Evolutionary conservation across 2,888 invertebrate species (phyloP).

Genomic region (Cephus pulcher): DNA sequence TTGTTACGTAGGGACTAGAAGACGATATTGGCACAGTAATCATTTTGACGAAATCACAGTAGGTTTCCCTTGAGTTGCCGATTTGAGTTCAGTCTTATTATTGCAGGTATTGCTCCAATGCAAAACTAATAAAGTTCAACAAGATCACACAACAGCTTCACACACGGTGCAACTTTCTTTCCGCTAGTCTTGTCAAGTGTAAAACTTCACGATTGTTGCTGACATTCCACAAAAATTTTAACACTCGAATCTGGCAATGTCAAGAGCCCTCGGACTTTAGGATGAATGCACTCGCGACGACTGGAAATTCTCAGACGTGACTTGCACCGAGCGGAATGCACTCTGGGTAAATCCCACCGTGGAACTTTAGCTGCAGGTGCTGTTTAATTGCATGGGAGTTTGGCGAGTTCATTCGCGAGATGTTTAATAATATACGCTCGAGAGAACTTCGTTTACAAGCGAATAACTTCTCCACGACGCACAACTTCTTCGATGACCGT

Average conservation of each 20-base stretch:
- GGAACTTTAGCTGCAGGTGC: neutral
- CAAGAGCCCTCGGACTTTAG: neutral
- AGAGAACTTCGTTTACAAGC: neutral
- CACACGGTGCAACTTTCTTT: neutral
- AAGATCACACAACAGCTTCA: neutral
- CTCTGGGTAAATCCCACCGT: neutral
- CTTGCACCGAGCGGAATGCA: neutral
- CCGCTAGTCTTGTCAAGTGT: neutral
- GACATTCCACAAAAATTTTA: neutral
- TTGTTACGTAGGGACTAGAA: slow-evolving; percentile 58
- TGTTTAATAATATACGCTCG: neutral
- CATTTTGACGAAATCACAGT: slow-evolving; percentile 39
- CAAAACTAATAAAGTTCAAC: neutral
- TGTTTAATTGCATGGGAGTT: neutral
- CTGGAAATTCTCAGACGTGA: neutral
- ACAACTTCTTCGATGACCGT: neutral
- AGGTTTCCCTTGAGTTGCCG: neutral
- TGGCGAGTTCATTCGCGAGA: neutral
- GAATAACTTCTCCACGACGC: neutral
- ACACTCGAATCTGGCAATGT: neutral
- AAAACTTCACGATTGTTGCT: neutral
- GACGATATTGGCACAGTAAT: slow-evolving; percentile 59
- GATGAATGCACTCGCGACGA: neutral
- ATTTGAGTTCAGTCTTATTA: neutral
- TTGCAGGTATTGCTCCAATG: neutral